Base-by-base conservation (phyloP, 2,797 vertebrate genomes). In the Naso thynnoides region DNA sequence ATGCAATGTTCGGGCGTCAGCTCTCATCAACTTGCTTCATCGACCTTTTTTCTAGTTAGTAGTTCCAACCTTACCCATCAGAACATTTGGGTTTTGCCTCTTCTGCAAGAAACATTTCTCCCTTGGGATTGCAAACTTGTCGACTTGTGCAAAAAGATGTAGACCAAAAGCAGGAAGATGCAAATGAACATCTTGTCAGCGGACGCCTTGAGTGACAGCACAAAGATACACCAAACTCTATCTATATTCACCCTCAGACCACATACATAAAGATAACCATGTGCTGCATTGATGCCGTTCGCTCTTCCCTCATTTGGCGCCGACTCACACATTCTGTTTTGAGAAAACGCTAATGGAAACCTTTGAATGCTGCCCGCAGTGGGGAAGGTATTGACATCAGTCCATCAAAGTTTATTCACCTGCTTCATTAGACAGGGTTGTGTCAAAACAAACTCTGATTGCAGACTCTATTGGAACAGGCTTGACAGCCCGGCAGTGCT, bases 371-470 rank as follows among this genome's bases (percentile, higher is more conserved):
- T 70, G 39, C 45, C 33, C 29, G 1, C 55, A 24, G 52, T 41
- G 73, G 39, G 53, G 47, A 26, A 44, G 8, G 48, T 75, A 73
- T 78, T 78, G 86, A 79, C 82, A 86, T 36, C 19, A 59, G 65
- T 78, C 82, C 75, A 73, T 91, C 86, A 84, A 44, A 70, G 67
- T 73, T 62, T 56, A 39, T 60, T 79, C 71, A 82, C 70, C 83
- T 73, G 82, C 73, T 85, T 79, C 52, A 80, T 86, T 82, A 89
- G 62, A 80, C 71, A 52, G 58, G 62, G 27, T 45, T 18, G 60
- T 76, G 64, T 86, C 83, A 81, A 84, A 90, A 81, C 53, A 77
- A 70, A 82, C 66, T 73, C 78, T 84, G 80, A 90, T 77, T 59
- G 79, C 76, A 86, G 63, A 66, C 69, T 88, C 75, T 36, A 8